phyloP scores from a whole-genome alignment of 2,113 vertebrate genomes.

The Centropus unirufus region DNA sequence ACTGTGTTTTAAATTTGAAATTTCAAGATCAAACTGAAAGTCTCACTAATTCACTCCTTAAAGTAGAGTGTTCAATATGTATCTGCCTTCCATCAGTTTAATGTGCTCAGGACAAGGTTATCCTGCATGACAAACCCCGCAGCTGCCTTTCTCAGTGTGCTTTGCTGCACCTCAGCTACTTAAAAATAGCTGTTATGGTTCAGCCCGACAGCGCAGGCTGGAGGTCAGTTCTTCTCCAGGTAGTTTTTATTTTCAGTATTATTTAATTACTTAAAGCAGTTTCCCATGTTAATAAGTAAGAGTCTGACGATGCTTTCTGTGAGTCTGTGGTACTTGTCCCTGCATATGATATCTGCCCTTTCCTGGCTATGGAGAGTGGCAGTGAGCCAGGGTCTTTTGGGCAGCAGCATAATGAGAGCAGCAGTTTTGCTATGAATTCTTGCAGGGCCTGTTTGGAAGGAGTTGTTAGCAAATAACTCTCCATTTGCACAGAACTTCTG shows the following conservation, averaged over 20 bases:
- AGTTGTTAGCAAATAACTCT: no score
- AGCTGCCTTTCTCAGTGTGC: neutral
- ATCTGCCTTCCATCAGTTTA: rapidly evolving
- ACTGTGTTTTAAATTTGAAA: neutral
- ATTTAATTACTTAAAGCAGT: neutral
- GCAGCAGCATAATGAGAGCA: no score
- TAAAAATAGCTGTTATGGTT: neutral
- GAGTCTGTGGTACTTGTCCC: no score
- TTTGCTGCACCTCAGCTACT: neutral
- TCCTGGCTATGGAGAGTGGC: no score
- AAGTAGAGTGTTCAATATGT: neutral
- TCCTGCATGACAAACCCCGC: neutral
- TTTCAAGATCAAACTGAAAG: neutral
- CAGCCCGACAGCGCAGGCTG: neutral
- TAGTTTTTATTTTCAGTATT: neutral
- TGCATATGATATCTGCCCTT: no score
- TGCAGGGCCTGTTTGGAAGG: no score
- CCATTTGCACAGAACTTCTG: no score
- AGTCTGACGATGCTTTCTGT: no score
- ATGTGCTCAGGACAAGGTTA: neutral
- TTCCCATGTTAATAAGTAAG: no score
- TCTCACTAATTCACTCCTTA: neutral
- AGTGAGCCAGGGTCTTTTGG: no score
- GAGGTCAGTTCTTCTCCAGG: neutral
- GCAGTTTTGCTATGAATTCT: no score